Base-by-base conservation (phyloP, 35 echinoderm and acorn worm genomes). In the Heliocidaris tuberculata region DNA sequence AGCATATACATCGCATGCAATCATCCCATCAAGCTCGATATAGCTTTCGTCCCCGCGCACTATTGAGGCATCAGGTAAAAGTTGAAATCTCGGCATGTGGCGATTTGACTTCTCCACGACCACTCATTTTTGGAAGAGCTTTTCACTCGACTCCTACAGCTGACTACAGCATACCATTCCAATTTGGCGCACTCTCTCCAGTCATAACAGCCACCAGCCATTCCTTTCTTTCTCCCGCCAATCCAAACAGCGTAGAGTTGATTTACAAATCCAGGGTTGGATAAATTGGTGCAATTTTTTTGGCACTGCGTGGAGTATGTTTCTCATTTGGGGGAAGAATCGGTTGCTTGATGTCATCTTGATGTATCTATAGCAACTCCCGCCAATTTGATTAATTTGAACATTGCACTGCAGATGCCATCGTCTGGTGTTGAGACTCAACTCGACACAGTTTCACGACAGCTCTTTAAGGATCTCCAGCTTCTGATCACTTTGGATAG, bases 381-480 rank as follows among this genome's bases (percentile, higher is more conserved):
- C 65, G 65, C 65, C 65, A 78, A 78, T 78, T n/a, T 78, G 65
- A 78, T 78, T 24, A 78, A 78, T 78, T 78, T n/a, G 65, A 78
- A 78, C 65, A 78, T 78, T 19, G 65, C 27, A 78, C 65, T 78
- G 65, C 21, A 78, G 65, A 78, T 78, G 65, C 27, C 27, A 78
- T 78, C 65, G 27, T 24, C 65, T 70, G 17, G 0, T 17, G 1
- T 78, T 21, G 27, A 78, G 27, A 78, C 65, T 17, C 65, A 7
- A 5, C 19, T 70, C 60, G 21, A 24, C 15, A 1, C 60, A 70
- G 16, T 15, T 70, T 24, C 35, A 42, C 21, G 65, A 78, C 27
- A 1, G 21, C 35, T 78, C 0, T n/a, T 78, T 19, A 8, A 27
- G 21, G 4, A 78, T 78, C 65, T n/a, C 27, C 21, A 78, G 6